Evolutionary conservation across 1,140 invertebrate species (phyloP), one percentile per base, ranked within the genome.

Genomic region (Asbolus verrucosus): DNA sequence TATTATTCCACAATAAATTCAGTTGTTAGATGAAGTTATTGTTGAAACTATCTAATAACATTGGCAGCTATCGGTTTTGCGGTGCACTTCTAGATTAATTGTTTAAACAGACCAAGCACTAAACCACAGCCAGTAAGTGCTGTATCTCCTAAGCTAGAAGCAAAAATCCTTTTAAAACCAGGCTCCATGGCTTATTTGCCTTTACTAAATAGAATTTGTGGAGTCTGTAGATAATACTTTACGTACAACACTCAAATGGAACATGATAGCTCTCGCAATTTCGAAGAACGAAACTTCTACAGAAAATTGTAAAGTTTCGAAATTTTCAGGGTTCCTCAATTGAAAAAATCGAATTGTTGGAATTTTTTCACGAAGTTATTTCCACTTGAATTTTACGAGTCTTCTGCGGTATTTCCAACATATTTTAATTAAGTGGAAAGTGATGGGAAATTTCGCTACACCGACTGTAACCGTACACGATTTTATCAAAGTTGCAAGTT

Each of bases 401-500:
- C 9, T 50, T 50, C 19, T 18, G n/a, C 9, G 19, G 16, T 50
- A 21, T 50, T 50, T 50, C 16, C 3, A 3, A 8, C 43, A 24
- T 18, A 50, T 50, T 50, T 50, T 50, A 50, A 50, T 50, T 50
- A 50, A 50, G 43, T 50, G 43, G 6, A 36, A 36, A 36, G 6
- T 36, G 41, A 19, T 24, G 43, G 16, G 43, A 50, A 50, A 50
- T 50, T 50, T 50, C 43, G 15, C 33, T 8, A 11, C 33, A 36
- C 33, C 6, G 33, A 36, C 33, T 36, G 43, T 50, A 50, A 50
- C 43, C 13, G 43, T 50, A 50, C 21, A 18, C 43, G 43, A 50
- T 50, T 50, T 50, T 18, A 19, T 50, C 43, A 50, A 50, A 50
- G 43, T 50, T 50, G 43, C 18, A 24, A 50, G 43, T 50, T 50